phyloP scores from a whole-genome alignment of 2,888 invertebrate genomes.

The Melanargia galathea region DNA sequence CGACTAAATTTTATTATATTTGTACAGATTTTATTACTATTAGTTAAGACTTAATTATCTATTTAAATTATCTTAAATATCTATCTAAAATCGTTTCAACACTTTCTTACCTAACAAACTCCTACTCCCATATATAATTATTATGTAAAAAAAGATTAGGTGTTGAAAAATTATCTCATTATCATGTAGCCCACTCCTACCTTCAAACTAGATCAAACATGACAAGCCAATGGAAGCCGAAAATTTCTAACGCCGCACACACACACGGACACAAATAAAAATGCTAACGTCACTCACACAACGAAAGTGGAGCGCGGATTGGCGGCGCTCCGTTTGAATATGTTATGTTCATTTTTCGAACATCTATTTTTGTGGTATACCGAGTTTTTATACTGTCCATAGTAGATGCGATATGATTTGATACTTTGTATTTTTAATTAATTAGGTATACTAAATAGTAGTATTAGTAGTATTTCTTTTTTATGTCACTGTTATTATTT shows the following conservation, averaged over 20 bases:
- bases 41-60: too few species aligned
- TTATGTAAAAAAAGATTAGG: neutral
- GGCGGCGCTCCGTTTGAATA: slow-evolving; percentile 58
- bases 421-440: slow-evolving; percentile 42
- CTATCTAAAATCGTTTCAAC: too few species aligned
- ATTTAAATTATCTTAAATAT: too few species aligned
- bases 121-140: neutral
- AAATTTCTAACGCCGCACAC: slow-evolving; percentile 33
- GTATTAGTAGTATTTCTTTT: too few species aligned
- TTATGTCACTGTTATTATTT: too few species aligned
- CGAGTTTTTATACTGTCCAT: slow-evolving; percentile 69
- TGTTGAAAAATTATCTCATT: slow-evolving; percentile 7
- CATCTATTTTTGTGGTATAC: slow-evolving; percentile 76
- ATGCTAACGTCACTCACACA: slow-evolving; percentile 54
- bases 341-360: slow-evolving; percentile 72
- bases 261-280: slow-evolving; percentile 37
- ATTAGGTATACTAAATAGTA: too few species aligned
- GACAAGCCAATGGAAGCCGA: slow-evolving; percentile 34
- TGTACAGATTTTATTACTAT: too few species aligned
- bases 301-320: slow-evolving; percentile 48
- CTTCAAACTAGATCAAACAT: slow-evolving; percentile 20
- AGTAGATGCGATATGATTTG: slow-evolving; percentile 51
- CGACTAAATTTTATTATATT: too few species aligned
- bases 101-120: neutral
- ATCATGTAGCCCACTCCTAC: slow-evolving; percentile 16